Conservation (phyloP, 1,140 invertebrate species). For the Drosophila repleta region DNA sequence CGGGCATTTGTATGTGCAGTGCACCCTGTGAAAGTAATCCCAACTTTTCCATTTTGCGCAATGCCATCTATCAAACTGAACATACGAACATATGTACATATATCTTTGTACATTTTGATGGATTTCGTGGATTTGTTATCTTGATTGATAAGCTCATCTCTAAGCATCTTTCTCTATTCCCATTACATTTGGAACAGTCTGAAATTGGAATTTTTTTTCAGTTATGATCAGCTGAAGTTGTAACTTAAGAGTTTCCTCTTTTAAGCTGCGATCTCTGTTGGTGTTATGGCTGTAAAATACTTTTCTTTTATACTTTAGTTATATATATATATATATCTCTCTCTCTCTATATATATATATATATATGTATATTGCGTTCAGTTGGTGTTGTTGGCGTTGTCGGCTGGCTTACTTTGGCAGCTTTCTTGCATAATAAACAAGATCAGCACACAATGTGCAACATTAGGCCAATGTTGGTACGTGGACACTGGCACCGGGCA, state of each 20-base stretch:
- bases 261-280: not conserved
- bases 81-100: not conserved
- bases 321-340: not conserved
- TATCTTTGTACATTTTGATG: not conserved
- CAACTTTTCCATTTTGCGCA: conserved; percentile 13
- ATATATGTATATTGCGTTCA: conserved; percentile 1
- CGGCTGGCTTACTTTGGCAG: conserved; percentile 61
- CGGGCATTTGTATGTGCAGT: conserved; percentile 38
- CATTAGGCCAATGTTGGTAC: conserved; percentile 78
- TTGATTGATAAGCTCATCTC: too few relatives aligned
- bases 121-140: too few relatives aligned
- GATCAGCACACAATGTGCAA: conserved; percentile 80
- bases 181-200: too few relatives aligned
- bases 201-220: too few relatives aligned
- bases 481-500: conserved; percentile 61
- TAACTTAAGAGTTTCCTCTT: too few relatives aligned
- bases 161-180: too few relatives aligned
- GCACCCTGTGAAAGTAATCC: conserved; percentile 23
- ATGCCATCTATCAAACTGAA: conserved; percentile 16
- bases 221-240: too few relatives aligned
- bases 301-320: conserved; percentile 25
- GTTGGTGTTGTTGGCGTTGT: conserved; percentile 24
- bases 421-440: conserved; percentile 83
- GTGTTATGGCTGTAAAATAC: not conserved
- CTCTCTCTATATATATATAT: not conserved